A percentile compares a stretch with the other conserved stretches of the same genome.
Evolutionary conservation across 1,140 invertebrate species (phyloP).

Genomic region (Nebria ingens): DNA sequence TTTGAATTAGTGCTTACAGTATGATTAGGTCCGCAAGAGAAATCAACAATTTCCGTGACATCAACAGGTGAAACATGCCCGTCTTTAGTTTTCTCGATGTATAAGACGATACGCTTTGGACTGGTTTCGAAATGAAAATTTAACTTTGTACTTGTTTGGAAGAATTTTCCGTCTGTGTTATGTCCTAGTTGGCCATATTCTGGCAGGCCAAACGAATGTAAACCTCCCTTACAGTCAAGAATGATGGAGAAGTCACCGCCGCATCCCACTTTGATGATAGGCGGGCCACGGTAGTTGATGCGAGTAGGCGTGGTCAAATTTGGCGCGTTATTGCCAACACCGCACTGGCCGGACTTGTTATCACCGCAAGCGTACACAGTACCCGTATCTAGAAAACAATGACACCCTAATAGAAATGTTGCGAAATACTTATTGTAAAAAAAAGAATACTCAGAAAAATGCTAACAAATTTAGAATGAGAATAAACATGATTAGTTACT

Average conservation of each 20-base stretch:
- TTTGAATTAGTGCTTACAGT: constrained; percentile 45
- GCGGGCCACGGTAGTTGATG: constrained; percentile 48
- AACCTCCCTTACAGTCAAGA: constrained; percentile 73
- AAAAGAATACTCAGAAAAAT: no score
- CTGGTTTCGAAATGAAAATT: constrained; percentile 74
- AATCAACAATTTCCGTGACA: constrained; percentile 78
- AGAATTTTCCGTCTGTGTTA: constrained; percentile 89
- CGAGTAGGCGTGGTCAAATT: constrained; percentile 59
- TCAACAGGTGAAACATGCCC: constrained; percentile 74
- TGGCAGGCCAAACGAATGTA: constrained; percentile 85
- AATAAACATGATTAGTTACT: no score
- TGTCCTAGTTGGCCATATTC: constrained; percentile 88
- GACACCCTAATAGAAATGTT: no score
- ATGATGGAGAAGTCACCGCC: constrained; percentile 89
- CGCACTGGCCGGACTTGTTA: constrained; percentile 85
- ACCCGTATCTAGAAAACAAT: constrained; percentile 52
- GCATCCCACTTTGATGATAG: constrained; percentile 51
- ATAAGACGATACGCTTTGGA: constrained; percentile 75
- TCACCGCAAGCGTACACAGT: constrained; percentile 80
- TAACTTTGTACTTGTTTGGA: constrained; percentile 79
- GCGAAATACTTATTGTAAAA: no score
- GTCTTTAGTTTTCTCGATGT: constrained; percentile 81
- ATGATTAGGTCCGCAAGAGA: constrained; percentile 85
- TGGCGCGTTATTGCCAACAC: constrained; percentile 63
- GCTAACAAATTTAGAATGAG: no score